Conservation (phyloP, 2,113 vertebrate genomes). For the Leptobrachium ailaonicum region DNA sequence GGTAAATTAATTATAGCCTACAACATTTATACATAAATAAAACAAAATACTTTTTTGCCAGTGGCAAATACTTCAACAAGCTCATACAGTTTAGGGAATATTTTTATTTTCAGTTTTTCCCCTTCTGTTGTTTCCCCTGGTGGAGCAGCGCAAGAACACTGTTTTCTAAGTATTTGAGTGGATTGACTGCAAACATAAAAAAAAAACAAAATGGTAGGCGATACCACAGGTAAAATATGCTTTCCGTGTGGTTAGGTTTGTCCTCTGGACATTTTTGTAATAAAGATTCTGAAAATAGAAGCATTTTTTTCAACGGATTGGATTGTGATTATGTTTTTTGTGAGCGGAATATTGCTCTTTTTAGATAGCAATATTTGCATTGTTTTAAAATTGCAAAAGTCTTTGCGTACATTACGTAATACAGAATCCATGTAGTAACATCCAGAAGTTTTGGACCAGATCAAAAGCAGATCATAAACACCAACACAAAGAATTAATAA, state of each 20-base stretch:
- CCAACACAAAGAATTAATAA: no score
- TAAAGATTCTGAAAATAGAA: background rate
- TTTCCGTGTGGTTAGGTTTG: slow-evolving; percentile 7
- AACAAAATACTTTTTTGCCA: slow-evolving; percentile 29
- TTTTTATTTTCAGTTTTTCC: slow-evolving; percentile 24
- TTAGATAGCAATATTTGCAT: no score
- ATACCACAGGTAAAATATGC: slow-evolving; percentile 20
- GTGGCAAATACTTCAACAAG: slow-evolving; percentile 24
- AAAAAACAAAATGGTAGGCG: slow-evolving; percentile 15
- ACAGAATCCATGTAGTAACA: no score
- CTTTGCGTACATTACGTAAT: no score
- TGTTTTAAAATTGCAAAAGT: no score
- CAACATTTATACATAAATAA: slow-evolving; percentile 36
- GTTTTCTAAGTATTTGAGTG: slow-evolving; percentile 1
- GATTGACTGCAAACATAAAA: slow-evolving; percentile 21
- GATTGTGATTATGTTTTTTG: no score
- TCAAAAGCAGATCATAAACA: no score
- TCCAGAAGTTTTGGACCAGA: no score
- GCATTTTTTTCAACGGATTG: no score
- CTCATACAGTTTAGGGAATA: slow-evolving; percentile 16
- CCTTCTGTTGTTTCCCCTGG: slow-evolving; percentile 18
- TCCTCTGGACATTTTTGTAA: slow-evolving; percentile 11
- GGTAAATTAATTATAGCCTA: slow-evolving; percentile 34
- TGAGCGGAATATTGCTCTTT: no score
- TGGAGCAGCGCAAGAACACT: slow-evolving; percentile 1